Percentiles rank a stretch among this genome's conserved stretches.
phyloP scores from a whole-genome alignment of 2,797 vertebrate genomes.

The Anguilla megastoma region DNA sequence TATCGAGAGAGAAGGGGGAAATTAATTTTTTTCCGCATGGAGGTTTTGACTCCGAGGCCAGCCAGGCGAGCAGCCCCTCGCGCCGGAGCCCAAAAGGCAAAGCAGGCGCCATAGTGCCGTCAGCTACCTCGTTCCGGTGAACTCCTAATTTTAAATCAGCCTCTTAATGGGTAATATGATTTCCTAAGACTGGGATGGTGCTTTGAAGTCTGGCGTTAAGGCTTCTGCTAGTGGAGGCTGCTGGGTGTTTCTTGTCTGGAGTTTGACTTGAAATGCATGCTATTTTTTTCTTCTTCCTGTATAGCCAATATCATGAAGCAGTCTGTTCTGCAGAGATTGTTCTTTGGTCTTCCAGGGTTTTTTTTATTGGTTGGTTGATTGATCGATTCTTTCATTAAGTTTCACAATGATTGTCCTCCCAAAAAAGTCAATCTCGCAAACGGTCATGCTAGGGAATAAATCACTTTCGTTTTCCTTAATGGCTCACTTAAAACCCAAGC shows the following conservation, averaged over 20 bases:
- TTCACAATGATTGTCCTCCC: neutral
- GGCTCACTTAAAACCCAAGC: neutral
- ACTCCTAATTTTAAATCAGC: constrained; percentile 13
- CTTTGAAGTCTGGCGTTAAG: neutral
- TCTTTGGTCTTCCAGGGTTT: neutral
- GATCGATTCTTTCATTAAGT: neutral
- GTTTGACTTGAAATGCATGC: neutral
- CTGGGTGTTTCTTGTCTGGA: neutral
- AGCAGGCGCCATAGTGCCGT: neutral
- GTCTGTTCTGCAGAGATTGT: neutral
- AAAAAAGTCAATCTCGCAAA: neutral
- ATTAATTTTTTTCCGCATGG: neutral
- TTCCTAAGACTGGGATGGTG: neutral
- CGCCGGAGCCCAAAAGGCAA: neutral
- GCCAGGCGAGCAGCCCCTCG: neutral
- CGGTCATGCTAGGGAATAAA: neutral
- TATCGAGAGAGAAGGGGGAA: neutral
- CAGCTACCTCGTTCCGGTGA: neutral
- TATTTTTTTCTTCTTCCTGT: neutral
- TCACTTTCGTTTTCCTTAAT: neutral
- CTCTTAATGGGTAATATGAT: constrained; percentile 9
- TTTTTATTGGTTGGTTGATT: neutral
- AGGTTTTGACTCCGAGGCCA: neutral
- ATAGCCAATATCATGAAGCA: neutral
- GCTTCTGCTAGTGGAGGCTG: neutral